Conservation (phyloP, 2,888 invertebrate species). For the Ecliptopera silaceata region DNA sequence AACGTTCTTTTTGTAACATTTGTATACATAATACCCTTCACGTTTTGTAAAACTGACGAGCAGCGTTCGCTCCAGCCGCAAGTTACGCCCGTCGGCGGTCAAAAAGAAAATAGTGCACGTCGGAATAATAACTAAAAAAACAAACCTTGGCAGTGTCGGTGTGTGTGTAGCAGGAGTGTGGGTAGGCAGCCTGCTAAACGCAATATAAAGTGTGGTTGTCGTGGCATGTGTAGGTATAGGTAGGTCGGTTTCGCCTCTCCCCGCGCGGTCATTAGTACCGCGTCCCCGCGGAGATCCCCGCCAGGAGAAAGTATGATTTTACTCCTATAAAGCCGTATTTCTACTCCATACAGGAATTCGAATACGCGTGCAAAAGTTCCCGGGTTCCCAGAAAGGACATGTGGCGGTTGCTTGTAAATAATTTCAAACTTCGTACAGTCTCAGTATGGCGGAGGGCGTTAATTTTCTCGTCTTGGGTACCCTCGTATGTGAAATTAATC, state of each 20-base stretch:
- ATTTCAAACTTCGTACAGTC: conserved; percentile 78
- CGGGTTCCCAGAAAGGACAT: conserved; percentile 77
- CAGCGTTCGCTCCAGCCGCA: conserved; percentile 44
- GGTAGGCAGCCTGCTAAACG: conserved; percentile 79
- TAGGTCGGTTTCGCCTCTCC: conserved; percentile 71
- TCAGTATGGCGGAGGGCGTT: conserved; percentile 61
- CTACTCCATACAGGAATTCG: conserved; percentile 83
- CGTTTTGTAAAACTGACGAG: conserved; percentile 44
- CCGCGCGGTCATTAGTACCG: conserved; percentile 83
- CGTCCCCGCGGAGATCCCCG: conserved; percentile 59
- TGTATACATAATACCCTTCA: conserved; percentile 32
- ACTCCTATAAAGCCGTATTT: conserved; percentile 83
- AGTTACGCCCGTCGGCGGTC: conserved; percentile 55
- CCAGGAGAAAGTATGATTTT: conserved; percentile 82
- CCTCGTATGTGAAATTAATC: conserved; percentile 26
- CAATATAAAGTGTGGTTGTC: conserved; percentile 82
- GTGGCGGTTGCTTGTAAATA: conserved; percentile 74
- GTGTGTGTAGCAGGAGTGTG: conserved; percentile 70
- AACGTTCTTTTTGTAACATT: conserved; percentile 35
- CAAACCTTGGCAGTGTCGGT: conserved; percentile 59
- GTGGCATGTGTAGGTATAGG: conserved; percentile 68
- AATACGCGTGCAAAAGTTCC: conserved; percentile 76
- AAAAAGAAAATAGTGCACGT: conserved; percentile 77
- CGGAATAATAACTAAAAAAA: conserved; percentile 76
- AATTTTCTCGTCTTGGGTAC: conserved; percentile 35